Evolutionary conservation across 1,140 invertebrate species (phyloP).

Genomic region (Pseudomyrmex cubaensis): DNA sequence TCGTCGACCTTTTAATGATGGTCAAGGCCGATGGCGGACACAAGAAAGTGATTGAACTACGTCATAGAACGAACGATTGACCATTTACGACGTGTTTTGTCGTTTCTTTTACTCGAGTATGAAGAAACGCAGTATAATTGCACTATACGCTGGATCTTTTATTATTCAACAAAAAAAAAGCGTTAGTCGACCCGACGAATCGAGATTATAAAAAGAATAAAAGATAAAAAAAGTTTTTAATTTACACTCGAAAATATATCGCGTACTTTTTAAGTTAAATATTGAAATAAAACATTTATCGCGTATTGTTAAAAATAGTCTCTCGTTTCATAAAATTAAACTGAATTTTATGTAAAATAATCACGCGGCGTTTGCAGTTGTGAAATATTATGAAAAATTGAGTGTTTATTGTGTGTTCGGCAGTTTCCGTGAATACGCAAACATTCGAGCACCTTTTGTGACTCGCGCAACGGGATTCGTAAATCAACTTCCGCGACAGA

Average conservation of each 20-base stretch:
- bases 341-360: neutral
- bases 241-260: neutral
- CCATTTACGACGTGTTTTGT: slow-evolving; percentile 24
- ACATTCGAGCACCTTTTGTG: slow-evolving; percentile 26
- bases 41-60: slow-evolving; percentile 70
- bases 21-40: slow-evolving; percentile 68
- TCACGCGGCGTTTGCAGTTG: neutral
- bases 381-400: neutral
- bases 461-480: slow-evolving; percentile 29
- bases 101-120: slow-evolving; percentile 34
- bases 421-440: slow-evolving; percentile 10
- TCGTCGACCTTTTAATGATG: slow-evolving; percentile 68
- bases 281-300: neutral
- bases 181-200: neutral
- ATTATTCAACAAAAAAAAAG: slow-evolving; percentile 5
- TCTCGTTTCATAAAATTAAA: neutral
- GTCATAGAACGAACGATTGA: slow-evolving; percentile 21
- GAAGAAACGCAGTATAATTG: neutral
- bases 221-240: neutral
- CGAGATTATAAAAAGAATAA: neutral
- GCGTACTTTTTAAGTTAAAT: neutral
- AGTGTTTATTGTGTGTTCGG: neutral
- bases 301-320: too few species aligned
- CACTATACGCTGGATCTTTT: slow-evolving; percentile 15
- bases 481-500: slow-evolving; percentile 51